phyloP scores from a whole-genome alignment of 2,113 vertebrate species.

The Ctenomys sociabilis region DNA sequence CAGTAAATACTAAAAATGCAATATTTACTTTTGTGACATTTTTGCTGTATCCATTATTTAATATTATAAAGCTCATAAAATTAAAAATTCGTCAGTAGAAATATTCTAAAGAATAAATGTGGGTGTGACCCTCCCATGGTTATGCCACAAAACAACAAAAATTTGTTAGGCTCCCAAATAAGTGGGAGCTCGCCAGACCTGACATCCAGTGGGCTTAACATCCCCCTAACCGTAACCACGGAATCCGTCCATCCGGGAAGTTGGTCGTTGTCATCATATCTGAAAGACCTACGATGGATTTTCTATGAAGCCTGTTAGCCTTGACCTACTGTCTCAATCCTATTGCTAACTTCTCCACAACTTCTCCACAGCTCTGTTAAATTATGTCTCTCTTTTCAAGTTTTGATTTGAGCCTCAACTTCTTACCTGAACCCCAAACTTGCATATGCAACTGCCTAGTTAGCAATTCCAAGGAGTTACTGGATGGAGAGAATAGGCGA shows the following conservation, averaged over 20 bases:
- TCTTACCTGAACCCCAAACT: constrained; percentile 30
- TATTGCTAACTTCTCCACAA: neutral
- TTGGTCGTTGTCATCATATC: neutral
- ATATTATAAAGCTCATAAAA: neutral
- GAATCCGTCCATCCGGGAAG: neutral
- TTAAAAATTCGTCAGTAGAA: neutral
- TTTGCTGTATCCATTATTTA: neutral
- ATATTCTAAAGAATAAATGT: neutral
- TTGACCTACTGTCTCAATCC: neutral
- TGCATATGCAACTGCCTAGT: neutral
- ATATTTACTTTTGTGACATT: neutral
- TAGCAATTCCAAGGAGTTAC: neutral
- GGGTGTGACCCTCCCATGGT: neutral
- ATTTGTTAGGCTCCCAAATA: neutral
- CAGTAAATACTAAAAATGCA: neutral
- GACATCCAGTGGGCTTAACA: neutral
- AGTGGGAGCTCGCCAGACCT: neutral
- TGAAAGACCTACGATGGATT: neutral
- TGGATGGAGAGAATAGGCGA: neutral
- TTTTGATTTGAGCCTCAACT: neutral
- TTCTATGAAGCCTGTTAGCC: neutral
- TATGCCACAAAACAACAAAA: neutral
- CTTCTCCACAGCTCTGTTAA: neutral
- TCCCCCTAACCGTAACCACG: neutral
- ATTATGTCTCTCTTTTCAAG: neutral